Evolutionary conservation across 2,888 invertebrate species (phyloP), one percentile per base, ranked within the genome.

Genomic region (Sinodicranocentrus sp.): DNA sequence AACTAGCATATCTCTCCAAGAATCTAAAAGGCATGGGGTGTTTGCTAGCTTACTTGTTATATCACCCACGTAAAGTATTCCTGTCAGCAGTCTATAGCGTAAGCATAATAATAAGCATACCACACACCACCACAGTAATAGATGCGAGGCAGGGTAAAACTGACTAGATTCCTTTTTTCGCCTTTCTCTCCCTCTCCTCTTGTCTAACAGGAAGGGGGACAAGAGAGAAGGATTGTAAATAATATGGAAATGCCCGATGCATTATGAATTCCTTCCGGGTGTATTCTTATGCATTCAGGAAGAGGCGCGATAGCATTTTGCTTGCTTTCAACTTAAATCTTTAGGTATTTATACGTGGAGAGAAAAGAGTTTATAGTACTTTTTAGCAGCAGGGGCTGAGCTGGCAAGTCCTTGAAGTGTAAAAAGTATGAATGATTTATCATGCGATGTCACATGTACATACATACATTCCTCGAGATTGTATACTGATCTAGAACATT

Each of bases 231-330:
- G 82, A 76, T 75, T 82, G 82, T 82, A 76, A 82, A 82, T 82
- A 82, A 82, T 82, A 82, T 82, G 82, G 82, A 82, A 82, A 82
- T 82, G 82, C 70, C 82, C 82, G 70, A 82, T 82, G 82, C 82
- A 82, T 82, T 82, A 82, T 76, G 76, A 82, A 82, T 82, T 82
- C 82, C 82, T 82, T 82, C 82, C 82, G 82, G 82, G 82, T 82
- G 82, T 82, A 82, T 82, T 82, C 76, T 82, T 82, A 82, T 82
- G 82, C 82, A 82, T 82, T 82, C 82, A 82, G 82, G 82, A 82
- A 82, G 82, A 82, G 82, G 70, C 70, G 70, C 82, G 82, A 82
- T 82, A 82, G 59, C 82, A 76, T 68, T 82, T 82, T 82, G 75
- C 76, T 70, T 73, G 48, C 68, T 70, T 75, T 82, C 68, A 75